These are phyloP conservation scores for Metridium senile DNA, from an alignment of 92 coral and sea anemone species.

Conservation along the genomic window DNA sequence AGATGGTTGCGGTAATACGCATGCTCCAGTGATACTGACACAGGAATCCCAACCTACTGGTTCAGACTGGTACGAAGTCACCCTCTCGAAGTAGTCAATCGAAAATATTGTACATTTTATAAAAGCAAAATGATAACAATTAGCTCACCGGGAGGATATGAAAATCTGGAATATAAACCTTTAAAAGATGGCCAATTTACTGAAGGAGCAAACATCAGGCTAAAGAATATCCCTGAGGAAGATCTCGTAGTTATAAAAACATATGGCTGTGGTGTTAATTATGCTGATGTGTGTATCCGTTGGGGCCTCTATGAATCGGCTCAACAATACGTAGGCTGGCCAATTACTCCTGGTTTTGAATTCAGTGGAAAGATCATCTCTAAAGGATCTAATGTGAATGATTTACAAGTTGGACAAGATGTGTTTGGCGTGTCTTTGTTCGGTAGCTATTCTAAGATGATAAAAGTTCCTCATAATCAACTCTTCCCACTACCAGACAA, in stretches of 20 bases:
- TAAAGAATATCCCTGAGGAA: slow-evolving; percentile 62
- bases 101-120: too few relatives aligned
- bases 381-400: slow-evolving; percentile 82
- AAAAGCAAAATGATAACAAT: slow-evolving; percentile 69
- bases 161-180: slow-evolving; percentile 70
- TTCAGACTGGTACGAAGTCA: not conserved
- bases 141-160: slow-evolving; percentile 89
- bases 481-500: slow-evolving; percentile 77
- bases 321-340: slow-evolving; percentile 94
- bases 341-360: slow-evolving; percentile 97
- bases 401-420: slow-evolving; percentile 81
- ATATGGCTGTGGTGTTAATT: slow-evolving; percentile 88
- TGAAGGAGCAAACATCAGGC: slow-evolving; percentile 77
- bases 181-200: slow-evolving; percentile 60
- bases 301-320: slow-evolving; percentile 98
- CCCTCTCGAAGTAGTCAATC: too few relatives aligned
- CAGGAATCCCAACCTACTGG: not conserved
- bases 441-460: slow-evolving; percentile 81
- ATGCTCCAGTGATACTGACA: not conserved
- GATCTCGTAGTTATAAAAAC: slow-evolving; percentile 81
- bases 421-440: slow-evolving; percentile 88
- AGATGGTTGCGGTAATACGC: not conserved
- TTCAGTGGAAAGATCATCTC: slow-evolving; percentile 85
- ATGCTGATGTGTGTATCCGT: slow-evolving; percentile 91
- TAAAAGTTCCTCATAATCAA: slow-evolving; percentile 85